Conservation (phyloP, 2,797 vertebrate species). For the Microcaecilia unicolor region DNA sequence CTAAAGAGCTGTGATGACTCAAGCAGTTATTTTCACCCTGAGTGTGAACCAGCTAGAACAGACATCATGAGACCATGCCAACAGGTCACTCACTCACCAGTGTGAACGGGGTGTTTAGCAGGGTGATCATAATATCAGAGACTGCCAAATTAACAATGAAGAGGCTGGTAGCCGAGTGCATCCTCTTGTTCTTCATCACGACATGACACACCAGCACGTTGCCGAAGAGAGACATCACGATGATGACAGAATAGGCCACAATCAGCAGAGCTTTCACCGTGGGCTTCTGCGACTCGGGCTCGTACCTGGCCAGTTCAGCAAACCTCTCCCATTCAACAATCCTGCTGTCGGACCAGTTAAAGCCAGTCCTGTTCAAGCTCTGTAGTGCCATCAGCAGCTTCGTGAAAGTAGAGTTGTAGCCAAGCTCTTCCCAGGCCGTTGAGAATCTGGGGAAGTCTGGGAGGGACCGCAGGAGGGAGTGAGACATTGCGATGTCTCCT, state of each 20-base stretch:
- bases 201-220: conserved; percentile 61
- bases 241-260: conserved; percentile 15
- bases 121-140: conserved; percentile 58
- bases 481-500: not conserved
- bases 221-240: conserved; percentile 38
- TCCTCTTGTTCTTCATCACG: conserved; percentile 55
- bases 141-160: conserved; percentile 60
- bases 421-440: conserved; percentile 2
- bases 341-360: conserved; percentile 36
- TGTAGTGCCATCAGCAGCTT: conserved; percentile 21
- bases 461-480: not conserved
- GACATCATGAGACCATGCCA: too few species aligned
- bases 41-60: too few species aligned
- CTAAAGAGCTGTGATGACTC: too few species aligned
- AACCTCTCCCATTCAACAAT: conserved; percentile 41
- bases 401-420: conserved; percentile 15
- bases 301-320: conserved; percentile 29
- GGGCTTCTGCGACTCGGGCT: conserved; percentile 31
- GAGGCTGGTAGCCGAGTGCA: conserved; percentile 57
- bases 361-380: conserved; percentile 16
- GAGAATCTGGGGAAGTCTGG: not conserved
- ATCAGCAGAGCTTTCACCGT: conserved; percentile 31
- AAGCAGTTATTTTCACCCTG: too few species aligned
- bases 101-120: conserved; percentile 61
- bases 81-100: too few species aligned